Evolutionary conservation across 2,888 invertebrate species (phyloP).

Genomic region (Caenorhabditis angaria): DNA sequence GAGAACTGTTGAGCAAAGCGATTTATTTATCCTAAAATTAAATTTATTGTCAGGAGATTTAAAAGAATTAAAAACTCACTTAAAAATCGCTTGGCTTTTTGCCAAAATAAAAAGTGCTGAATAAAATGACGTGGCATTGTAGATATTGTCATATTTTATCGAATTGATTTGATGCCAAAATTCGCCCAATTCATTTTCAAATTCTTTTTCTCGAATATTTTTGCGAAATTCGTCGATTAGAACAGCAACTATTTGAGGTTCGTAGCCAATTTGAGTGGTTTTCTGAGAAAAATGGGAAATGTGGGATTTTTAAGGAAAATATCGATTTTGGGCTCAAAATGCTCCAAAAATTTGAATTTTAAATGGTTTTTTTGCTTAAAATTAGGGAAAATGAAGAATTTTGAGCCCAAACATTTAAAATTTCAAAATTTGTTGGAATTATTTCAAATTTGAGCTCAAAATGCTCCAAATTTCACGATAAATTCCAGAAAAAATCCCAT

Average conservation of each 20-base stretch:
- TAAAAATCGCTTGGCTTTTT: slow-evolving; percentile 21
- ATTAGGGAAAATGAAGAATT: too few species aligned
- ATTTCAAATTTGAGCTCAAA: not conserved
- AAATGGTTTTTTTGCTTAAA: not conserved
- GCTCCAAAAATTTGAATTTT: not conserved
- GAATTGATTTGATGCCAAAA: slow-evolving; percentile 16
- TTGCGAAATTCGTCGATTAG: slow-evolving; percentile 21
- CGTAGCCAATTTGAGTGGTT: not conserved
- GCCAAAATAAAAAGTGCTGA: slow-evolving; percentile 27
- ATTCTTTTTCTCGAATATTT: not conserved
- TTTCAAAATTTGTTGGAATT: not conserved
- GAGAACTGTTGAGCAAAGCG: not conserved
- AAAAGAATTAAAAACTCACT: not conserved
- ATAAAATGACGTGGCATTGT: slow-evolving; percentile 27
- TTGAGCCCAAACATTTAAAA: too few species aligned
- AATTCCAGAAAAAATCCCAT: not conserved
- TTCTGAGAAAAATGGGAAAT: slow-evolving; percentile 24
- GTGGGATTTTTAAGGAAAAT: slow-evolving; percentile 6
- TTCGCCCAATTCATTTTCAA: slow-evolving; percentile 32
- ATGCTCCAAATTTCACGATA: not conserved
- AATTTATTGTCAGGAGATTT: not conserved
- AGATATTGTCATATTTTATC: slow-evolving; percentile 31
- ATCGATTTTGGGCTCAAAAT: not conserved
- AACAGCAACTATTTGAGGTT: slow-evolving; percentile 29
- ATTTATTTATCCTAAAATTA: slow-evolving; percentile 5